A percentile compares a stretch with the other conserved stretches of the same genome.
These are phyloP conservation scores for human (Homo sapiens) DNA, from an alignment of 2,113 vertebrate genomes.

Conservation along the genomic window GRCh38 chr17:65816501-65817000, in stretches of 20 bases:
- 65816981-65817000: constrained; percentile 1
- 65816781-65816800: not conserved
- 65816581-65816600: not conserved
- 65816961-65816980: not conserved
- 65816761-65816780: not conserved
- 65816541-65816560: not conserved
- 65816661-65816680: not conserved
- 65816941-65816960: not conserved
- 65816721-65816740: not conserved
- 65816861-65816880: constrained; percentile 12
- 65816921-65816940: constrained; percentile 24
- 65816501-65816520: not conserved
- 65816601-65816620: not conserved
- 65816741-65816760: not conserved
- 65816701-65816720: not conserved
- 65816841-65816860: not conserved
- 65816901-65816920: not conserved
- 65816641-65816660: not conserved
- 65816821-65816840: constrained; percentile 19
- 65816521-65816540: not conserved
- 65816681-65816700: not conserved
- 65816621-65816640: not conserved
- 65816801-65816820: not conserved
- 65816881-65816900: not conserved
- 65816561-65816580: not conserved